These are phyloP conservation scores for Ptyas mucosa DNA, from an alignment of 2,113 vertebrate species.

Conservation along the genomic window DNA sequence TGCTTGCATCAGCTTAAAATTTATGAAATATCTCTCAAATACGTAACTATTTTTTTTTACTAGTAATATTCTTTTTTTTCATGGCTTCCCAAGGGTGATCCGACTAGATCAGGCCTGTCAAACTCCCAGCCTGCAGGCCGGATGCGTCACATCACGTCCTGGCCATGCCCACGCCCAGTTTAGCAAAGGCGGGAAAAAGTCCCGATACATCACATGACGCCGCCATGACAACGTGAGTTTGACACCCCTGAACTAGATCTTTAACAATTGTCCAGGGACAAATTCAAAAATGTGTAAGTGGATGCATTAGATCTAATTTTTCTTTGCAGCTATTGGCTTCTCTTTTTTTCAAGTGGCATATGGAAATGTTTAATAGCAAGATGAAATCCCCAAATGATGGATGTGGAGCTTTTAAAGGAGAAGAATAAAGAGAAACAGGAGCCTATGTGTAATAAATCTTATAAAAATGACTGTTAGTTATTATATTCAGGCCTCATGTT, in stretches of 20 bases:
- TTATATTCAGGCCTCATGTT: constrained; percentile 17
- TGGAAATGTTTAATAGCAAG: constrained; percentile 31
- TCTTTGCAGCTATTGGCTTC: constrained; percentile 24
- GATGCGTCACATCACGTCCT: no score
- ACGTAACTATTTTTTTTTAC: constrained; percentile 18
- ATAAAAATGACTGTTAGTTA: constrained; percentile 22
- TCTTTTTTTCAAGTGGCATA: constrained; percentile 15
- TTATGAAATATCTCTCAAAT: constrained; percentile 25
- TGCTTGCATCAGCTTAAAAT: constrained; percentile 15
- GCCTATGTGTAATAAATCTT: constrained; percentile 35
- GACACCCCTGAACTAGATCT: background rate
- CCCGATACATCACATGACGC: no score
- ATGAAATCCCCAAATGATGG: constrained; percentile 27
- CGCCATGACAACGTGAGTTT: no score
- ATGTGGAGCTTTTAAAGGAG: constrained; percentile 18
- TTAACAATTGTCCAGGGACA: constrained; percentile 21
- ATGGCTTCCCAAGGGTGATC: constrained; percentile 21
- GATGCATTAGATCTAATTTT: constrained; percentile 29
- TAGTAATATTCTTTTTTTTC: constrained; percentile 27
- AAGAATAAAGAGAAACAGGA: constrained; percentile 25
- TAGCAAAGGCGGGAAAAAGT: no score
- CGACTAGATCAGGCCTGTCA: background rate
- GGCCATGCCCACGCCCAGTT: no score
- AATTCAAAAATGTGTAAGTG: constrained; percentile 18
- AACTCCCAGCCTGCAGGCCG: no score